Evolutionary conservation across 2,888 invertebrate species (phyloP), one percentile per base, ranked within the genome.

Genomic region (Phragmatobia fuliginosa): DNA sequence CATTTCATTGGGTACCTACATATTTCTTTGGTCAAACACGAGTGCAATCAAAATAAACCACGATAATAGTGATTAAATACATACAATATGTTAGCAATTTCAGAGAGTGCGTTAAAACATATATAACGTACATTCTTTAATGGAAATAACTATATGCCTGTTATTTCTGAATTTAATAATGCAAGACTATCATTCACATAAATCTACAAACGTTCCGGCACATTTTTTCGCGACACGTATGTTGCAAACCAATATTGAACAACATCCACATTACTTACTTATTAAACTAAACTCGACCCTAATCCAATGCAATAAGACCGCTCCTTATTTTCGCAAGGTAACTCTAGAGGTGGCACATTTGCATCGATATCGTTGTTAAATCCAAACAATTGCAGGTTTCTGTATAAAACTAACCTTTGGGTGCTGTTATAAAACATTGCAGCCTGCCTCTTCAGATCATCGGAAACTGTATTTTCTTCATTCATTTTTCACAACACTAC

Each of bases 341-440:
- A 56, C 38, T 52, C 41, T 36, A 73, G 65, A 66, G 56, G 65
- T 61, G 16, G 67, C 70, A 66, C 31, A 45, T 62, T 66, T 49
- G 72, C 77, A 69, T 60, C 36, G 72, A 75, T 82, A 84, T 86
- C 85, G 84, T 84, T 77, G 76, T 79, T 79, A 74, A 82, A 79
- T 78, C 76, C 70, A 76, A 82, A 81, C 83, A 83, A 81, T 79
- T 68, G 77, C 80, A 65, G 69, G 79, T 79, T 78, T 79, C 76
- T 70, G 74, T 69, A 76, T 66, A 75, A 56, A 77, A 89, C 91
- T 79, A 86, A 94, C 94, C 94, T 94, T 83, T 92, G 89, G 33
- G 94, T 94, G 14, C 94, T 90, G 82, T 95, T 94, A 84, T 95
- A 95, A 83, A 94, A 94, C 91, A 94, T 89, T 63, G 94, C 94